phyloP scores from a whole-genome alignment of 1,140 invertebrate genomes.

The Leptopilina boulardi region DNA sequence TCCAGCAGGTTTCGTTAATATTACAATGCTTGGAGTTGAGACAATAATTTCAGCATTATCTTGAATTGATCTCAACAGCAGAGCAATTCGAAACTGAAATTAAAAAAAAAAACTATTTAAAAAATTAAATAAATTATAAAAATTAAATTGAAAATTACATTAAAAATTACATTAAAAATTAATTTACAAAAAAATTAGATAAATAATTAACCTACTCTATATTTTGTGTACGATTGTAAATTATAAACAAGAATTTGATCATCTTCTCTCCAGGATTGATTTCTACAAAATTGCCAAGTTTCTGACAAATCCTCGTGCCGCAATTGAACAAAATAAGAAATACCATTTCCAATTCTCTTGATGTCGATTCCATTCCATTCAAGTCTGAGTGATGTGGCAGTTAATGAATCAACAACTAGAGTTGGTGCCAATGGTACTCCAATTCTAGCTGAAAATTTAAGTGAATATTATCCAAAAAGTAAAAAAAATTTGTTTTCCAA shows the following conservation, averaged over 20 bases:
- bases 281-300: slow-evolving; percentile 85
- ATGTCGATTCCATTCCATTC: slow-evolving; percentile 82
- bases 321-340: slow-evolving; percentile 85
- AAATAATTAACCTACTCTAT: slow-evolving; percentile 81
- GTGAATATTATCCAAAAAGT: too few relatives aligned
- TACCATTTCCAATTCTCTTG: slow-evolving; percentile 71
- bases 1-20: slow-evolving; percentile 85
- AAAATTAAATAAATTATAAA: neutral
- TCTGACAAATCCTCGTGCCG: slow-evolving; percentile 82
- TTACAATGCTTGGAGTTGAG: slow-evolving; percentile 87
- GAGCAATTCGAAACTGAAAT: slow-evolving; percentile 88
- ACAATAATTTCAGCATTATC: slow-evolving; percentile 84
- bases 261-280: slow-evolving; percentile 81
- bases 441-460: slow-evolving; percentile 78
- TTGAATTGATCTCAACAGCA: slow-evolving; percentile 80
- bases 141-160: slow-evolving; percentile 31
- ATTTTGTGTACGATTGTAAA: slow-evolving; percentile 91
- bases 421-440: slow-evolving; percentile 84
- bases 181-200: neutral
- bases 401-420: slow-evolving; percentile 85
- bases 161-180: neutral
- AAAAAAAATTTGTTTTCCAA: too few relatives aligned
- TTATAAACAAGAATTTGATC: slow-evolving; percentile 84
- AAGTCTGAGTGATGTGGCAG: slow-evolving; percentile 85
- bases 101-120: slow-evolving; percentile 43